Evolutionary conservation across 2,797 vertebrate species (phyloP).

Genomic region (Kryptopterus vitreolus): DNA sequence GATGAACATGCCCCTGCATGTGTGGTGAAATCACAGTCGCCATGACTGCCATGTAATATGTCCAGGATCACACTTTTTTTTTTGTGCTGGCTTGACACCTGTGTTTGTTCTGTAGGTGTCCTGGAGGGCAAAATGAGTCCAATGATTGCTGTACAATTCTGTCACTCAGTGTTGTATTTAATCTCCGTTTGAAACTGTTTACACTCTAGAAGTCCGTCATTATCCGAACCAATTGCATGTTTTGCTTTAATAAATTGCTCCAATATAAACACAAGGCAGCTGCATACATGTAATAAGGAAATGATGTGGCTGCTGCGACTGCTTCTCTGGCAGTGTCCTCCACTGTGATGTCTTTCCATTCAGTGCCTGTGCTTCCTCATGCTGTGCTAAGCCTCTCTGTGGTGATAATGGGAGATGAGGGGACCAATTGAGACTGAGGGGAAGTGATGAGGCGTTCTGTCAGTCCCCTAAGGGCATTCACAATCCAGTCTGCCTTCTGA

Average conservation of each 20-base stretch:
- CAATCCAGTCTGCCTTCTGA: conserved; percentile 46
- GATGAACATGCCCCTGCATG: not conserved
- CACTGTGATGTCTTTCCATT: conserved; percentile 67
- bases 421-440: conserved; percentile 51
- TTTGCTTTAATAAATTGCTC: not conserved
- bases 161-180: not conserved
- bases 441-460: conserved; percentile 51
- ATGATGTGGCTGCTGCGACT: conserved; percentile 31
- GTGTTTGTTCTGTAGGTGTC: not conserved
- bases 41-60: not conserved
- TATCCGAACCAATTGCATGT: too few species aligned
- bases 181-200: conserved; percentile 12
- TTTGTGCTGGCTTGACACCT: not conserved
- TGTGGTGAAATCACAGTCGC: not conserved
- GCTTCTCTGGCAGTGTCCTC: conserved; percentile 52
- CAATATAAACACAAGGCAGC: not conserved
- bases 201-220: too few species aligned
- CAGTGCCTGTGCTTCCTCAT: conserved; percentile 61
- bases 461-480: conserved; percentile 41
- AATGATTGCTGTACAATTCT: not conserved
- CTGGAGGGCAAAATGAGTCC: not conserved
- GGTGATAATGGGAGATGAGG: conserved; percentile 58
- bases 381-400: conserved; percentile 68
- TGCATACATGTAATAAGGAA: conserved; percentile 15
- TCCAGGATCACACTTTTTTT: not conserved